Percentiles rank a stretch among this genome's conserved stretches.
phyloP scores from a whole-genome alignment of 2,888 invertebrate genomes.

The Camptogramma bilineatum region DNA sequence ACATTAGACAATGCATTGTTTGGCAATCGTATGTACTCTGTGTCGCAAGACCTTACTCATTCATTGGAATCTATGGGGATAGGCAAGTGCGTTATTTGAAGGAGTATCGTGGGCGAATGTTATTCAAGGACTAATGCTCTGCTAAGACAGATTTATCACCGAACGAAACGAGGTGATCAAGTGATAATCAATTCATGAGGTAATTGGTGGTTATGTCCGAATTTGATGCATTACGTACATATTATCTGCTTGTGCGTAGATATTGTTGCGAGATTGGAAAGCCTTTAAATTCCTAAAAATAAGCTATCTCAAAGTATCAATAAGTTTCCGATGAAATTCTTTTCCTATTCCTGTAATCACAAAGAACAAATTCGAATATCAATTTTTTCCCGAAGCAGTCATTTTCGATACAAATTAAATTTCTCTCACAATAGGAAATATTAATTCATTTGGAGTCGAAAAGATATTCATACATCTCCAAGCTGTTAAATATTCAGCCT shows the following conservation, averaged over 20 bases:
- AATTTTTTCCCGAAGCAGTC: conserved; percentile 22
- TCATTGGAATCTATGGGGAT: conserved; percentile 27
- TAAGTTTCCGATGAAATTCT: neutral
- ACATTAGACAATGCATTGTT: conserved; percentile 37
- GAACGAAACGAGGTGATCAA: neutral
- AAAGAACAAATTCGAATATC: conserved; percentile 21
- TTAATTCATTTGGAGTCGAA: conserved; percentile 30
- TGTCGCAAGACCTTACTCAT: conserved; percentile 33
- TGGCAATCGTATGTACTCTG: conserved; percentile 29
- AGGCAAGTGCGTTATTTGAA: conserved; percentile 11
- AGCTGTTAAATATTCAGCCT: conserved; percentile 27
- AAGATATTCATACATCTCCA: conserved; percentile 24
- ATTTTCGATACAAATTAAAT: conserved; percentile 32
- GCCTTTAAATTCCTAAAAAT: neutral
- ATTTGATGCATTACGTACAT: neutral
- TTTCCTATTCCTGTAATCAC: conserved; percentile 4
- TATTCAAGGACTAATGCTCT: conserved; percentile 5
- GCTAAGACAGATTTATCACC: neutral
- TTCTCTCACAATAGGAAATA: conserved; percentile 26
- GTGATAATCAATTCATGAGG: no score
- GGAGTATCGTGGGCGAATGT: conserved; percentile 1
- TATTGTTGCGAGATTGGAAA: no score
- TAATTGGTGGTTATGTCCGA: neutral
- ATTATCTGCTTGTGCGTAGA: no score
- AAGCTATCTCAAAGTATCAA: neutral